These are phyloP conservation scores for Musca domestica DNA, from an alignment of 1,140 invertebrate species.

Conservation along the genomic window DNA sequence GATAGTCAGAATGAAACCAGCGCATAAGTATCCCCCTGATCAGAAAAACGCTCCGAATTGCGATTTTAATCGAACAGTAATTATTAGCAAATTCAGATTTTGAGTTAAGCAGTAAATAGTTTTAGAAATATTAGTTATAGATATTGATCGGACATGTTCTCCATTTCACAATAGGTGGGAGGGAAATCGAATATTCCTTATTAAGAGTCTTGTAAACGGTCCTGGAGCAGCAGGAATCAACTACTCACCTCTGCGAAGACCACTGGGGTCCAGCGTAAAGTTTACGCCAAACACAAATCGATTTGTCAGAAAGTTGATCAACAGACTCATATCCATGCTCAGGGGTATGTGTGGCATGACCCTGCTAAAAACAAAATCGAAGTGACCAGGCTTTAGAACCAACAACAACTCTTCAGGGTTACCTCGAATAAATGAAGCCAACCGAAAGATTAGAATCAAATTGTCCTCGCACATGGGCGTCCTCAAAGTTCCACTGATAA, in stretches of 20 bases:
- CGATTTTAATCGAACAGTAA: no score
- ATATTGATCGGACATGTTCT: no score
- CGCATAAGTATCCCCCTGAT: no score
- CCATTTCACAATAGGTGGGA: no score
- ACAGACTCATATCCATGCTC: constrained; percentile 43
- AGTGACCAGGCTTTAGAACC: background rate
- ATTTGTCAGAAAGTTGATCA: constrained; percentile 44
- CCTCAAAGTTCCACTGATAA: constrained; percentile 50
- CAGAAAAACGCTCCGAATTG: no score
- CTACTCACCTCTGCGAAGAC: constrained; percentile 36
- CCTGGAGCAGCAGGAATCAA: no score
- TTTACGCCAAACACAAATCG: constrained; percentile 46
- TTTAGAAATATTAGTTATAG: no score
- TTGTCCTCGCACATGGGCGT: constrained; percentile 42
- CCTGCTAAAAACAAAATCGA: constrained; percentile 27
- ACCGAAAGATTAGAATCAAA: constrained; percentile 48
- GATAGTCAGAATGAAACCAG: no score
- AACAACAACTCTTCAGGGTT: background rate
- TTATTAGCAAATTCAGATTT: no score
- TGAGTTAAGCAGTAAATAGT: no score
- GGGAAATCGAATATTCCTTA: no score
- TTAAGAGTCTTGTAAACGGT: no score
- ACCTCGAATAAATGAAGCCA: constrained; percentile 50
- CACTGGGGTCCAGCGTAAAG: constrained; percentile 44
- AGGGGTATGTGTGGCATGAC: constrained; percentile 37